These are phyloP conservation scores for Apamea epomidion DNA, from an alignment of 2,888 invertebrate genomes.

Conservation along the genomic window DNA sequence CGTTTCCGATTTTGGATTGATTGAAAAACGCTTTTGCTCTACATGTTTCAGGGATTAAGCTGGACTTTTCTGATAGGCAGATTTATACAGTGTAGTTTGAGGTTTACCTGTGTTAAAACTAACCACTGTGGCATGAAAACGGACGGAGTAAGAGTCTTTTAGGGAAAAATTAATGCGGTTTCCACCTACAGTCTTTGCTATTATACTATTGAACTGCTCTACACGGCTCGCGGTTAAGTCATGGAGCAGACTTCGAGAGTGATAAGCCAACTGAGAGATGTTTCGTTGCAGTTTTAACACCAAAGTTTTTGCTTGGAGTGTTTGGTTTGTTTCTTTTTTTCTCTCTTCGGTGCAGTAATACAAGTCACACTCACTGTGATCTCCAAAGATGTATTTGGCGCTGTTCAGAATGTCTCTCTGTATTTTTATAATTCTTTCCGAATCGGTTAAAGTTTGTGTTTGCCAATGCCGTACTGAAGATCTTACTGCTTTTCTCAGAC, in stretches of 20 bases:
- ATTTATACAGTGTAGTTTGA: neutral
- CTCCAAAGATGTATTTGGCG: slow-evolving; percentile 7
- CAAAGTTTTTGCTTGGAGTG: neutral
- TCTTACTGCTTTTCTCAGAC: neutral
- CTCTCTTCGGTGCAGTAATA: slow-evolving; percentile 3
- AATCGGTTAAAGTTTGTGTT: neutral
- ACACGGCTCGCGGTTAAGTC: neutral
- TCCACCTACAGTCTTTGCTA: neutral
- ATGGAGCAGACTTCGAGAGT: neutral
- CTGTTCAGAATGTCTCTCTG: slow-evolving; percentile 8
- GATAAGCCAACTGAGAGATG: neutral
- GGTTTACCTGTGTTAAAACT: slow-evolving; percentile 7
- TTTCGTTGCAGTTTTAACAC: slow-evolving; percentile 9
- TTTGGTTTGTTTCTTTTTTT: neutral
- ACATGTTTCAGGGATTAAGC: neutral
- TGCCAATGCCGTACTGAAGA: slow-evolving; percentile 1
- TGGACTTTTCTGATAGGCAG: slow-evolving; percentile 2
- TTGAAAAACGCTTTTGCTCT: neutral
- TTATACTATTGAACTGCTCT: slow-evolving; percentile 6
- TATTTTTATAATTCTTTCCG: neutral
- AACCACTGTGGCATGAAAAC: slow-evolving; percentile 1
- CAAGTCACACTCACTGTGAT: neutral
- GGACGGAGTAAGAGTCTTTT: slow-evolving; percentile 2
- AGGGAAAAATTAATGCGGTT: neutral
- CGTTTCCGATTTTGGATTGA: neutral